Conservation (phyloP, 2,113 vertebrate species). For the Gulo gulo region DNA sequence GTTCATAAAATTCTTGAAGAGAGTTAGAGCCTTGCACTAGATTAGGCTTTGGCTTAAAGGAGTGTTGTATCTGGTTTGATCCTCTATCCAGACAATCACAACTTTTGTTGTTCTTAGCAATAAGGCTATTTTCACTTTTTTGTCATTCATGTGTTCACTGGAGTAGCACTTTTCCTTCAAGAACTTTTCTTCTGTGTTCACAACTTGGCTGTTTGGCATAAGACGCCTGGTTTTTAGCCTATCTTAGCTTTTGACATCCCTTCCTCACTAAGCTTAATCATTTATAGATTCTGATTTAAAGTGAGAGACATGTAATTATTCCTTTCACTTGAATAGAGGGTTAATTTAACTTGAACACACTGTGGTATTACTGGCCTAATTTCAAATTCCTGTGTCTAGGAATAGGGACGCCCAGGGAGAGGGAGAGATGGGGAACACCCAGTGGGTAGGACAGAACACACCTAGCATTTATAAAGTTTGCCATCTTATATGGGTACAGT, state of each 20-base stretch:
- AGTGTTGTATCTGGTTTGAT: not conserved
- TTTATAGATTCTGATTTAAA: not conserved
- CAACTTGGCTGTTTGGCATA: not conserved
- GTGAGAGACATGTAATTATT: not conserved
- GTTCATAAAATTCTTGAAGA: not conserved
- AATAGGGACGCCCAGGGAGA: not conserved
- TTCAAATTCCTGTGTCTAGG: not conserved
- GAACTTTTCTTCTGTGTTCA: not conserved
- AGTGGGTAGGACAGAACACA: not conserved
- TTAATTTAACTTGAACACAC: not conserved
- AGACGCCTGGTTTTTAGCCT: not conserved
- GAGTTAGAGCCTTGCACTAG: not conserved
- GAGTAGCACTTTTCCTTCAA: not conserved
- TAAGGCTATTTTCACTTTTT: not conserved
- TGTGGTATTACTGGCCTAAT: not conserved
- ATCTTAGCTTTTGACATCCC: not conserved
- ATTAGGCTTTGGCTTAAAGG: not conserved
- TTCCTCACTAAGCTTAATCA: not conserved
- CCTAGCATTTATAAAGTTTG: not conserved
- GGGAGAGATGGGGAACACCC: not conserved
- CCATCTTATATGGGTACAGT: not conserved
- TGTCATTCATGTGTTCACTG: not conserved
- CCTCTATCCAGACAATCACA: not conserved
- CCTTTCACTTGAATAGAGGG: not conserved
- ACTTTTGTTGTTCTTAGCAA: not conserved